Conservation (phyloP, 1,140 invertebrate genomes). For the Drosophila azteca region DNA sequence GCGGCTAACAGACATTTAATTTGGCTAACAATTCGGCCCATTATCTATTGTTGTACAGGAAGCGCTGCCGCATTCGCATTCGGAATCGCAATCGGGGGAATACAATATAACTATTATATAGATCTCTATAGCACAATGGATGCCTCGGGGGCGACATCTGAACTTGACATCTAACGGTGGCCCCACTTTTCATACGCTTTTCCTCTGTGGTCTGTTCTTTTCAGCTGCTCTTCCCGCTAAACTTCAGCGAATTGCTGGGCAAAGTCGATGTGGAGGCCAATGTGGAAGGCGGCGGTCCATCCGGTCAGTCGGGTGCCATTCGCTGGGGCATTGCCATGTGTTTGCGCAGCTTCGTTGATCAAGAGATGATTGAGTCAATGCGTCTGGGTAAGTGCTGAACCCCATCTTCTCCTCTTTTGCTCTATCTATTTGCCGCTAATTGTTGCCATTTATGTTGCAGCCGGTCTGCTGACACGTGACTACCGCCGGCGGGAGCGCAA, state of each 20-base stretch:
- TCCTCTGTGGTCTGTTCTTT: constrained; percentile 63
- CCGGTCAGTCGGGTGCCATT: constrained; percentile 92
- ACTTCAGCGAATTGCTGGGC: constrained; percentile 90
- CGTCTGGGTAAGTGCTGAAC: constrained; percentile 88
- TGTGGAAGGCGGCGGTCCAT: constrained; percentile 88
- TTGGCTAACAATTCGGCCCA: constrained; percentile 60
- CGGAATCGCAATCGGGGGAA: constrained; percentile 11
- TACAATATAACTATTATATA: constrained; percentile 31
- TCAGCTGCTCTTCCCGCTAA: constrained; percentile 93
- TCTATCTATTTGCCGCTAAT: constrained; percentile 50
- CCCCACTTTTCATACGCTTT: constrained; percentile 25
- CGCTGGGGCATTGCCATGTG: constrained; percentile 92
- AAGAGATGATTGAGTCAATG: constrained; percentile 92
- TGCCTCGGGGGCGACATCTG: constrained; percentile 44
- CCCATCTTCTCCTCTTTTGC: not conserved
- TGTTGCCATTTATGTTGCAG: constrained; percentile 85
- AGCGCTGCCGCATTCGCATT: constrained; percentile 49
- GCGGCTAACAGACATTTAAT: constrained; percentile 50
- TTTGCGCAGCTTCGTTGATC: constrained; percentile 92
- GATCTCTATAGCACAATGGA: constrained; percentile 44
- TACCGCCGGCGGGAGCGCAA: constrained; percentile 92
- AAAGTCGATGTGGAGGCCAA: constrained; percentile 93
- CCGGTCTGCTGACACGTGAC: constrained; percentile 95
- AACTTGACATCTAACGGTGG: constrained; percentile 66
- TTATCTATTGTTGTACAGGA: constrained; percentile 66